Evolutionary conservation across 2,113 vertebrate genomes (phyloP).

Genomic region (Erythrocercus mccallii): DNA sequence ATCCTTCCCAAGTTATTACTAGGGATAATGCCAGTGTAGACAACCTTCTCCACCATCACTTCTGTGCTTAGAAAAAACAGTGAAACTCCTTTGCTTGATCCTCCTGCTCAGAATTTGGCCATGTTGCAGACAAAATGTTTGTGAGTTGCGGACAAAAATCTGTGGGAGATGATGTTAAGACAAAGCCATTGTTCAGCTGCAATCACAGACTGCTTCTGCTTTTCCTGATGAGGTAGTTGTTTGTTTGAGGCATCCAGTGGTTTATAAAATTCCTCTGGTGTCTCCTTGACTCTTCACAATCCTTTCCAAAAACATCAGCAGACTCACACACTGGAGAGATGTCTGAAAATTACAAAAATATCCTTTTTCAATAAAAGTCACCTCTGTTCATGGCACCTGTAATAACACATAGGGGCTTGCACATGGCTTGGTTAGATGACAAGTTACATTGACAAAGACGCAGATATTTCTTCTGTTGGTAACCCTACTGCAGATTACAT

Average conservation of each 20-base stretch:
- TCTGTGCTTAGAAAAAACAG: background rate
- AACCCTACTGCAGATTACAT: background rate
- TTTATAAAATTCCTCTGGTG: background rate
- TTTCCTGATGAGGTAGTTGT: background rate
- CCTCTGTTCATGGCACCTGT: background rate
- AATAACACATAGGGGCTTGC: background rate
- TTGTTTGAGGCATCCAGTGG: background rate
- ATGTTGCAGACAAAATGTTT: background rate
- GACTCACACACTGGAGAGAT: background rate
- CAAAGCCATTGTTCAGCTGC: background rate
- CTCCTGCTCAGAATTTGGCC: background rate
- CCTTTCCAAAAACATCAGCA: background rate
- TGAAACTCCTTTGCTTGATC: background rate
- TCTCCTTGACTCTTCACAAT: background rate
- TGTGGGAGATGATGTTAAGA: background rate
- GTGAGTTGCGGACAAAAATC: background rate
- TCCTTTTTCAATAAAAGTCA: background rate
- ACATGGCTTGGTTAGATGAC: background rate
- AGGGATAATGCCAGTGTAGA: background rate
- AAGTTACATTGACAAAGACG: background rate
- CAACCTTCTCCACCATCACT: background rate
- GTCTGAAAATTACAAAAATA: background rate
- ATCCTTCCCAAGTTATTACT: background rate
- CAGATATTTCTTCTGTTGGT: background rate
- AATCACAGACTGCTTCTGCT: background rate